Base-by-base conservation (phyloP, 2,888 invertebrate species). In the Epinotia brunnichana region DNA sequence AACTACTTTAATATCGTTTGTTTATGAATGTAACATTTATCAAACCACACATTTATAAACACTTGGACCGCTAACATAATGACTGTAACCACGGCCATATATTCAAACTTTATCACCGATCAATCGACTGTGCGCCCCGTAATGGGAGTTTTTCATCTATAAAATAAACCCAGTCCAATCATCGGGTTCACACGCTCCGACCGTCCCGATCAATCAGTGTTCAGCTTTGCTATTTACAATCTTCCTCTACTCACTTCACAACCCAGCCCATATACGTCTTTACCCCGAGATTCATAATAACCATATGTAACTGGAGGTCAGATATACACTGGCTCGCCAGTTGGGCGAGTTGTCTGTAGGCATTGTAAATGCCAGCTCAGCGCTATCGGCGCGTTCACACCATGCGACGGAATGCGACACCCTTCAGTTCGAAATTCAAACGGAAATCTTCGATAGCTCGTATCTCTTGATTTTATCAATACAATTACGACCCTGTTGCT, bases 121-220 rank as follows among this genome's bases (percentile, higher is more conserved):
- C 21, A n/a, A 24, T 24, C 7, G 41, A 41, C 15, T 61, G 41
- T 19, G 53, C 19, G 35, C 48, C 54, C 53, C 10, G 67, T 72
- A 72, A 68, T 72, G 72, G 72, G 21, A 72, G 61, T 68, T 68
- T 72, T 72, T 72, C 72, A 72, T 67, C 61, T 72, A 39, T 61
- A 62, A 72, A 68, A 74, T 70, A 74, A 70, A 74, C 73, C 74
- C 64, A 75, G 70, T 24, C 74, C 76, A 74, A 76, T 82, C 78
- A 78, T 77, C 76, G 74, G 66, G 66, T 70, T 74, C 74, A 74
- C 74, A 74, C 66, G 76, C 72, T 69, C 73, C 70, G 66, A 64
- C 69, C 73, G 74, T 59, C 59, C 53, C 77, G 74, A 82, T 82
- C 81, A 81, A 82, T 82, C 82, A 80, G 75, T 70, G 74, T 71